A percentile compares a stretch with the other conserved stretches of the same genome.
phyloP scores from a whole-genome alignment of 1,140 invertebrate genomes.

The Parasteatoda tepidariorum region DNA sequence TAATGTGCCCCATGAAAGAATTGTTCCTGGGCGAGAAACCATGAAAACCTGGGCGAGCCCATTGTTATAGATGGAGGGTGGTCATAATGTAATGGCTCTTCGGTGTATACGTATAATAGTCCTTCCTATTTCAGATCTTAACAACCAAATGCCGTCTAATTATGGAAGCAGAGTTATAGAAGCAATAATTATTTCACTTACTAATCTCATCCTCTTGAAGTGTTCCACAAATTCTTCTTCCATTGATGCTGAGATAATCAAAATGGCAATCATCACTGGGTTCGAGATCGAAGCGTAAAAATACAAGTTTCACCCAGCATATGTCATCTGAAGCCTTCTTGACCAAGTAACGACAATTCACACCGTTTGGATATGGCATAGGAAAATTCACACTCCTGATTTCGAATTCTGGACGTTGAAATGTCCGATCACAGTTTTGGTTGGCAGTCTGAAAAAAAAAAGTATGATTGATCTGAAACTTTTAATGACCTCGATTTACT shows the following conservation, averaged over 20 bases:
- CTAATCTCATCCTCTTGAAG: constrained; percentile 57
- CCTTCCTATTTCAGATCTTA: too few species aligned
- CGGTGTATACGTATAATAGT: background rate
- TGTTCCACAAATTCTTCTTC: constrained; percentile 53
- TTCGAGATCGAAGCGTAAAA: constrained; percentile 58
- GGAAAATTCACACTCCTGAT: constrained; percentile 61
- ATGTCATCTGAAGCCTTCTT: constrained; percentile 44
- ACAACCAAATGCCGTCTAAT: too few species aligned
- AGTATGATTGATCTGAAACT: background rate
- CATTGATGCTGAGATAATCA: constrained; percentile 59
- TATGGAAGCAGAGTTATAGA: too few species aligned
- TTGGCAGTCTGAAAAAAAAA: background rate
- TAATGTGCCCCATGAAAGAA: too few species aligned
- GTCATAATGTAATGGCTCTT: too few species aligned
- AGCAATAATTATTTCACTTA: too few species aligned
- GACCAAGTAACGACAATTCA: constrained; percentile 60
- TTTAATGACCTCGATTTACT: too few species aligned
- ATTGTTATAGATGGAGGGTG: too few species aligned
- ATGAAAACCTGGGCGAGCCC: too few species aligned
- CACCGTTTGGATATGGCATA: constrained; percentile 47
- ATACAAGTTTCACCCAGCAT: constrained; percentile 57
- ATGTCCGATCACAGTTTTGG: constrained; percentile 55
- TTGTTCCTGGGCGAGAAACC: too few species aligned
- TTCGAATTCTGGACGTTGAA: constrained; percentile 44
- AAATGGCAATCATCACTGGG: constrained; percentile 56